Evolutionary conservation across 2,797 vertebrate species (phyloP).

Genomic region (Poecile montanus): DNA sequence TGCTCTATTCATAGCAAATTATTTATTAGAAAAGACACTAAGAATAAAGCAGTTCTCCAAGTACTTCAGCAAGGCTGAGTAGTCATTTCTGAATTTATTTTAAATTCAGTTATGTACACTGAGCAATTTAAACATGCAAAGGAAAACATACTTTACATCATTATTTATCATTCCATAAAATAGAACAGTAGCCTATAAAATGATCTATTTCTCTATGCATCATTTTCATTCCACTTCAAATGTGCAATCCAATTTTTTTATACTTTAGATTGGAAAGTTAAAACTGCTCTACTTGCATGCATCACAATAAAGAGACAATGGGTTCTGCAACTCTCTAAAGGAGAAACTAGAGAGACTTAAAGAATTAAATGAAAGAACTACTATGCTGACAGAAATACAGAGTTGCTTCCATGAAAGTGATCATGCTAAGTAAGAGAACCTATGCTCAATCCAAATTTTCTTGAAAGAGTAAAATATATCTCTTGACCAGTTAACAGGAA

Average conservation of each 20-base stretch:
- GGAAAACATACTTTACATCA: slow-evolving; percentile 51
- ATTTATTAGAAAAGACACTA: slow-evolving; percentile 20
- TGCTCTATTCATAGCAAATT: background rate
- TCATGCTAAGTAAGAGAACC: background rate
- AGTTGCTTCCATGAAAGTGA: background rate
- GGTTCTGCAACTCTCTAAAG: background rate
- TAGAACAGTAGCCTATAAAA: slow-evolving; percentile 50
- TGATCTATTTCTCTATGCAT: slow-evolving; percentile 10
- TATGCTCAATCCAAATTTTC: background rate
- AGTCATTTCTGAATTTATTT: slow-evolving; percentile 28
- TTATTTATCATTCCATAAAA: slow-evolving; percentile 60
- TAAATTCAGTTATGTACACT: slow-evolving; percentile 29
- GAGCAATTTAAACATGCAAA: slow-evolving; percentile 36
- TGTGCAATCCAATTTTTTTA: slow-evolving; percentile 25
- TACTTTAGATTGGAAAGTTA: slow-evolving; percentile 37
- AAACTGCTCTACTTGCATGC: slow-evolving; percentile 3
- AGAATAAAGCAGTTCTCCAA: slow-evolving; percentile 28
- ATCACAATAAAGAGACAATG: slow-evolving; percentile 17
- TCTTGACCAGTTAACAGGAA: background rate
- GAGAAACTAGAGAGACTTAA: background rate
- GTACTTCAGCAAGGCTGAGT: background rate
- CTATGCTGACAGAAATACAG: background rate
- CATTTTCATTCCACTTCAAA: slow-evolving; percentile 31
- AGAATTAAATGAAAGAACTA: background rate
- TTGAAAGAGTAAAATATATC: background rate